A percentile compares a stretch with the other conserved stretches of the same genome.
phyloP scores from a whole-genome alignment of 1,140 invertebrate species.

The Galendromus occidentalis region DNA sequence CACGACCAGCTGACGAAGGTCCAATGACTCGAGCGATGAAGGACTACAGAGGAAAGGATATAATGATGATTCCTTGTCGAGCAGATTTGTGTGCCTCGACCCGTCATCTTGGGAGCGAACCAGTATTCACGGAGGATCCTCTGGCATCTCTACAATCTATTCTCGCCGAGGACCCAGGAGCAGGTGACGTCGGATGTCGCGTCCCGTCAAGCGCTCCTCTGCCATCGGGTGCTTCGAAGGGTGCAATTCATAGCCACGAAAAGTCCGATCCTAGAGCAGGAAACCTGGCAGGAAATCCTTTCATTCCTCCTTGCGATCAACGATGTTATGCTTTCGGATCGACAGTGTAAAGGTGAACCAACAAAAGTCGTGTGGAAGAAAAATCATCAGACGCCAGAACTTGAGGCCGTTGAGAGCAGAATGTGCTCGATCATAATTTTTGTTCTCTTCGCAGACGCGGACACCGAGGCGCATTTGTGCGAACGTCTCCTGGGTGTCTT shows the following conservation, averaged over 20 bases:
- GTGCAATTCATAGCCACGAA: slow-evolving; percentile 59
- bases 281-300: slow-evolving; percentile 76
- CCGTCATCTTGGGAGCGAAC: slow-evolving; percentile 68
- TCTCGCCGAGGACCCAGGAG: slow-evolving; percentile 67
- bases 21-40: no score
- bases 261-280: slow-evolving; percentile 52
- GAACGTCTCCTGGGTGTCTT: slow-evolving; percentile 77
- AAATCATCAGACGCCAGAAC: no score
- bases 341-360: slow-evolving; percentile 49
- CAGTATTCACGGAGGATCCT: slow-evolving; percentile 77
- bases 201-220: slow-evolving; percentile 78
- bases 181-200: slow-evolving; percentile 43
- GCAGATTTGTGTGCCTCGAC: slow-evolving; percentile 58
- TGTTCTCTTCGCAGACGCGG: slow-evolving; percentile 36
- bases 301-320: slow-evolving; percentile 79
- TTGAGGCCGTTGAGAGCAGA: no score
- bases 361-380: no score
- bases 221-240: slow-evolving; percentile 74
- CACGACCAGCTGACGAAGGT: no score
- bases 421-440: not conserved
- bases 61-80: no score
- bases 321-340: slow-evolving; percentile 69
- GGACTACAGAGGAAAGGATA: no score
- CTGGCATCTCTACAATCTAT: slow-evolving; percentile 79
- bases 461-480: slow-evolving; percentile 81